Conservation (phyloP, 2,888 invertebrate species). For the Chrysolina haemoptera region DNA sequence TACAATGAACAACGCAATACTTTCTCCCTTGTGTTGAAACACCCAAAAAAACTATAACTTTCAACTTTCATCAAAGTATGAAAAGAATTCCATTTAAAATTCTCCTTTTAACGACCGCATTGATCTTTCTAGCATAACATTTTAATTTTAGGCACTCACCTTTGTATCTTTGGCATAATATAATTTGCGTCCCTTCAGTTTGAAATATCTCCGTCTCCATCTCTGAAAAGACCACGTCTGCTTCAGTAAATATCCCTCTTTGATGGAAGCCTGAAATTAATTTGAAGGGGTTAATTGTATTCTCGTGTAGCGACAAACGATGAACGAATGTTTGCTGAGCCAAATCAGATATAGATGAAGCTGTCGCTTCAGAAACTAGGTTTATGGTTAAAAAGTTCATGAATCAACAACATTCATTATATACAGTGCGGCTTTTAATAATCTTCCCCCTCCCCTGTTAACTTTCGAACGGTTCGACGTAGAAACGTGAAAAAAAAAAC, state of each 20-base stretch:
- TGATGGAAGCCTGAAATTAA: slow-evolving; percentile 73
- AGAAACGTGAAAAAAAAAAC: no score
- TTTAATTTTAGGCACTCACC: slow-evolving; percentile 72
- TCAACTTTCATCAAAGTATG: no score
- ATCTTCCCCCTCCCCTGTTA: no score
- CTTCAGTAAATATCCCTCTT: slow-evolving; percentile 90
- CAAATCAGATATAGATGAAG: background rate
- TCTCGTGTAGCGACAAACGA: background rate
- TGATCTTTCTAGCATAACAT: background rate
- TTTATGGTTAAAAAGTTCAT: no score
- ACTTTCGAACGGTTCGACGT: no score
- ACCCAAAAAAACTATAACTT: no score
- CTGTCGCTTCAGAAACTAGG: background rate
- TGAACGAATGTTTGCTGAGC: background rate
- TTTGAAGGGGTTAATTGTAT: background rate
- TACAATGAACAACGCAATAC: no score
- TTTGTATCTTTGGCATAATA: slow-evolving; percentile 92
- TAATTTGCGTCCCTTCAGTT: slow-evolving; percentile 85
- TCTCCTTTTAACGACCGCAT: background rate
- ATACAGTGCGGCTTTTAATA: no score
- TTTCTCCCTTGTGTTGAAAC: no score
- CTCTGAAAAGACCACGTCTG: slow-evolving; percentile 89
- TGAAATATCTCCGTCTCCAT: slow-evolving; percentile 89
- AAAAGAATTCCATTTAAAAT: background rate
- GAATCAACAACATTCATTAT: no score